phyloP scores from a whole-genome alignment of 2,797 vertebrate genomes.

The Staurois parvus region DNA sequence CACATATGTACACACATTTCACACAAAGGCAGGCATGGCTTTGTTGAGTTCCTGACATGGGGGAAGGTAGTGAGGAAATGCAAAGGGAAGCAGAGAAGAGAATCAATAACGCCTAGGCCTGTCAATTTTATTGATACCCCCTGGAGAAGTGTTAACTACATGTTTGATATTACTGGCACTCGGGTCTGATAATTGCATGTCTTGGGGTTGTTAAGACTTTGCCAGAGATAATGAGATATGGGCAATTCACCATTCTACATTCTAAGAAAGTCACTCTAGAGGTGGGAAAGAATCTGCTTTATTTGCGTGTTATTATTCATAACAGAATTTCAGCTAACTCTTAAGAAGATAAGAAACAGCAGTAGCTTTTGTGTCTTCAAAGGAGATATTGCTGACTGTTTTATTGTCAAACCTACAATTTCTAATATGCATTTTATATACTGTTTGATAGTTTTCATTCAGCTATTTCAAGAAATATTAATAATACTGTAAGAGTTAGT shows the following conservation, averaged over 20 bases:
- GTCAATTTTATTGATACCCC: constrained; percentile 71
- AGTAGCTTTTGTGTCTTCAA: background rate
- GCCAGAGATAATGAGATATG: constrained; percentile 43
- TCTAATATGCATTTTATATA: background rate
- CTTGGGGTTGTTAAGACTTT: constrained; percentile 60
- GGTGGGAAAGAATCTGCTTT: constrained; percentile 6
- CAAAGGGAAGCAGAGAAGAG: constrained; percentile 58
- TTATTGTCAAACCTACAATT: background rate
- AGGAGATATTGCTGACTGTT: background rate
- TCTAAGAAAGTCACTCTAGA: background rate
- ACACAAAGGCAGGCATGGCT: constrained; percentile 33
- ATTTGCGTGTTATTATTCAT: constrained; percentile 37
- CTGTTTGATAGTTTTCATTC: background rate
- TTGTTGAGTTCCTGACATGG: constrained; percentile 35
- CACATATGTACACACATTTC: background rate
- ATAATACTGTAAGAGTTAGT: too few species aligned
- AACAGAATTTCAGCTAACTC: background rate
- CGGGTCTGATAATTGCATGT: constrained; percentile 68
- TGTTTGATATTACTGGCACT: constrained; percentile 72
- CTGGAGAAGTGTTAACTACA: constrained; percentile 69
- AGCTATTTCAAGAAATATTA: background rate
- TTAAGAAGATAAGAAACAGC: background rate
- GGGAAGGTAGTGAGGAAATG: constrained; percentile 43
- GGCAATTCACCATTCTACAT: constrained; percentile 8
- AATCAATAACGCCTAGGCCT: constrained; percentile 65